phyloP scores from a whole-genome alignment of 2,888 invertebrate species.

The Stenchaetothrips biformis region DNA sequence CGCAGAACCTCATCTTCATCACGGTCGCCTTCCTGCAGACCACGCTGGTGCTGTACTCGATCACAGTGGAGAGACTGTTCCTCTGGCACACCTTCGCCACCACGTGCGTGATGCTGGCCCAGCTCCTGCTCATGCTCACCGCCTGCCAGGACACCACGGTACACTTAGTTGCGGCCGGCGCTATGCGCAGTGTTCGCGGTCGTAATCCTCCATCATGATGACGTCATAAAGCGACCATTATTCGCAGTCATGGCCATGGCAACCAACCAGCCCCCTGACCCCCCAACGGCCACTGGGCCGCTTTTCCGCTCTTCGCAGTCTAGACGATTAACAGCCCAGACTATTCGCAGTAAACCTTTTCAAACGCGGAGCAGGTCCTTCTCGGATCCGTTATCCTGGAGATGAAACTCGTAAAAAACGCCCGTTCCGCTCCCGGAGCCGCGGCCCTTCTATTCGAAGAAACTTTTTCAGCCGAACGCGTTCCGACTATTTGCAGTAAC shows the following conservation, averaged over 20 bases:
- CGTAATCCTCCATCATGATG: too few species aligned
- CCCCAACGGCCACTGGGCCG: not conserved
- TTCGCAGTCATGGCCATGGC: too few species aligned
- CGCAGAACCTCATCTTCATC: not conserved
- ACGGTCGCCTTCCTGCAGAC: not conserved
- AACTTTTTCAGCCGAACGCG: not conserved
- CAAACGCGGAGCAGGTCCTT: too few species aligned
- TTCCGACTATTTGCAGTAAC: not conserved
- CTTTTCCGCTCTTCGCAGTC: not conserved
- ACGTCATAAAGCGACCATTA: too few species aligned
- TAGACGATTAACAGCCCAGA: too few species aligned
- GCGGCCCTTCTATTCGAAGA: too few species aligned
- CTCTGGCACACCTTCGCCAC: too few species aligned
- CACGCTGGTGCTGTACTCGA: not conserved
- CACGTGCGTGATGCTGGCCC: not conserved
- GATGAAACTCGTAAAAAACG: too few species aligned
- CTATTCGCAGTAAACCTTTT: too few species aligned
- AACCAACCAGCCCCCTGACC: not conserved
- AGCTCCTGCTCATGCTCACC: not conserved
- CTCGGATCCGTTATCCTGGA: too few species aligned
- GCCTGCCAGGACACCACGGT: not conserved
- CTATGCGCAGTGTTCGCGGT: not conserved
- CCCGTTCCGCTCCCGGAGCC: too few species aligned
- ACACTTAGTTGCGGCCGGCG: not conserved
- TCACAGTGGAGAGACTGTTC: not conserved